Evolutionary conservation across 1,140 invertebrate species (phyloP), one percentile per base, ranked within the genome.

Genomic region (Cotesia typhae): DNA sequence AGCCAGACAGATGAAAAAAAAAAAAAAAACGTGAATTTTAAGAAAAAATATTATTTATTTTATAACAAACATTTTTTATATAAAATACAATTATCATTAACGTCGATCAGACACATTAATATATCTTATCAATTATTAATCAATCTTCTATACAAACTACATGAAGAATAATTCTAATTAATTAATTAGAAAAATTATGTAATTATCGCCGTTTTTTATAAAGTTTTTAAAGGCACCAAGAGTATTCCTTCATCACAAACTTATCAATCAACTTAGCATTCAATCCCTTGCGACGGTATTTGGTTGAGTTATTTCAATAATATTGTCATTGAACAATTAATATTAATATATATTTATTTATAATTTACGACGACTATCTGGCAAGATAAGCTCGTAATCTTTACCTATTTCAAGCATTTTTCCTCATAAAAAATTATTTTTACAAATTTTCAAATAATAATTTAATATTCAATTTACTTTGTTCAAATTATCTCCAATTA

Each of bases 361-460:
- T 76, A 69, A 36, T 72, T 63, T 70, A 71, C 20, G 67, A 38
- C 47, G 70, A 76, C 76, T 76, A 75, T 64, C 72, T 83, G 83
- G 80, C 80, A 85, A 85, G 81, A 83, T 81, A 79, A 77, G 77
- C 71, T 79, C 75, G 65, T 77, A 75, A 55, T 38, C 35, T 67
- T 67, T 72, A 55, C 5, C 52, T 67, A 72, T 64, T 36, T 28
- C 66, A 51, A 47, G 59, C 35, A 20, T 57, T 65, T 35, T 17
- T 38, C n/a, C 55, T 70, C 61, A 9, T 12, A 7, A 59, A 60
- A 12, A 35, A n/a, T 7, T 36, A 20, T 14, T 70, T 61, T 63
- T 12, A 38, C 5, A 12, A 9, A 47, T 35, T 47, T 47, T 47
- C 10, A 2, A 5, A 47, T 9, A 47, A 47, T 47, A 28, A 28